Conservation (phyloP, 1,140 invertebrate genomes). For the Vanessa tameamea region DNA sequence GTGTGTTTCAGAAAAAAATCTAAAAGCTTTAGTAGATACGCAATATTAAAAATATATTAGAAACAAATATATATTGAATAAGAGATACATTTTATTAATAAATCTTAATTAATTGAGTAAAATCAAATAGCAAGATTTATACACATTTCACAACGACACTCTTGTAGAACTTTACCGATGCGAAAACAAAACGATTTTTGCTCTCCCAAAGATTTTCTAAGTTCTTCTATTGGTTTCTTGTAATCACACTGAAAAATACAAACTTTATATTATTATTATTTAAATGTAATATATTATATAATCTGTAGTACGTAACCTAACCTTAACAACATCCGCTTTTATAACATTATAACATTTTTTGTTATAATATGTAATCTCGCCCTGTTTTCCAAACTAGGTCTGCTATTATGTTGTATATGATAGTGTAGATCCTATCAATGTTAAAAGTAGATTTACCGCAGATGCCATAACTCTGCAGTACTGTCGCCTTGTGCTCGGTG, state of each 20-base stretch:
- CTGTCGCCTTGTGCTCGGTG: constrained; percentile 50
- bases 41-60: no score
- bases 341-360: no score
- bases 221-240: constrained; percentile 37
- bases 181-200: constrained; percentile 49
- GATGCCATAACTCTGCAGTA: constrained; percentile 61
- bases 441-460: constrained; percentile 36
- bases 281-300: no score
- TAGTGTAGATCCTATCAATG: neutral
- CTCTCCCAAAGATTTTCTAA: constrained; percentile 25
- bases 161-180: constrained; percentile 47
- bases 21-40: no score
- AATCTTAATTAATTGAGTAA: neutral
- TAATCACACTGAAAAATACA: constrained; percentile 53
- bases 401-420: no score
- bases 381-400: no score
- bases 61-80: no score
- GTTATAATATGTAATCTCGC: no score
- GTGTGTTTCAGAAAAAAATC: no score
- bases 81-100: no score
- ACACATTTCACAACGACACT: constrained; percentile 60
- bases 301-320: no score
- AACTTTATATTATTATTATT: neutral
- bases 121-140: constrained; percentile 43
- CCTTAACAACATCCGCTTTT: no score